phyloP scores from a whole-genome alignment of 2,113 vertebrate genomes.

The Lepisosteus osseus region DNA sequence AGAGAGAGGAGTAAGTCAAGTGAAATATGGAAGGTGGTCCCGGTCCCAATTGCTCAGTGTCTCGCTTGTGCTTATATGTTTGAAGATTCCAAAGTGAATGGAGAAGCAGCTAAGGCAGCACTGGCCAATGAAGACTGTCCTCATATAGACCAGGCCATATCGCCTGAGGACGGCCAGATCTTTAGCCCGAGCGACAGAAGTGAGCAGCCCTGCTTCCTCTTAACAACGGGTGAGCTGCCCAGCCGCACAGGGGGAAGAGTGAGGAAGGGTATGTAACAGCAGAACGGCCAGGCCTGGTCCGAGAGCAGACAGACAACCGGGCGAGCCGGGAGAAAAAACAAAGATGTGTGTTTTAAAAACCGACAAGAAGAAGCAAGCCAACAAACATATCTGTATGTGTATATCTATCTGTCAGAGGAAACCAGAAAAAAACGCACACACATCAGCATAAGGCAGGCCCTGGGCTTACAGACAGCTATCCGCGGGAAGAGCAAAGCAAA shows the following conservation, averaged over 20 bases:
- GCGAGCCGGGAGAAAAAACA: neutral
- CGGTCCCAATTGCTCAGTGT: constrained; percentile 53
- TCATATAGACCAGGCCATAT: constrained; percentile 97
- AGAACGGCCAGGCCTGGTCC: neutral
- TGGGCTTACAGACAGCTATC: no score
- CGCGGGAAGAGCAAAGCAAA: no score
- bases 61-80: constrained; percentile 76
- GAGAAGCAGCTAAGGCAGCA: constrained; percentile 93
- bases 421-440: no score
- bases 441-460: no score
- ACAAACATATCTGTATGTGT: neutral
- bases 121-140: constrained; percentile 98
- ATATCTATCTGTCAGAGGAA: no score
- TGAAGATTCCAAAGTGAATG: constrained; percentile 97
- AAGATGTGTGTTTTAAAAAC: neutral
- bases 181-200: constrained; percentile 87
- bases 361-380: neutral
- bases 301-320: neutral
- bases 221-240: constrained; percentile 93
- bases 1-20: neutral
- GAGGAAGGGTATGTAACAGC: constrained; percentile 96
- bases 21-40: no score
- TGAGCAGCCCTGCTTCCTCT: constrained; percentile 97
- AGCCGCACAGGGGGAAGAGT: constrained; percentile 93
- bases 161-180: constrained; percentile 85